Evolutionary conservation across 2,113 vertebrate genomes (phyloP).

Genomic region (Barbus barbus): DNA sequence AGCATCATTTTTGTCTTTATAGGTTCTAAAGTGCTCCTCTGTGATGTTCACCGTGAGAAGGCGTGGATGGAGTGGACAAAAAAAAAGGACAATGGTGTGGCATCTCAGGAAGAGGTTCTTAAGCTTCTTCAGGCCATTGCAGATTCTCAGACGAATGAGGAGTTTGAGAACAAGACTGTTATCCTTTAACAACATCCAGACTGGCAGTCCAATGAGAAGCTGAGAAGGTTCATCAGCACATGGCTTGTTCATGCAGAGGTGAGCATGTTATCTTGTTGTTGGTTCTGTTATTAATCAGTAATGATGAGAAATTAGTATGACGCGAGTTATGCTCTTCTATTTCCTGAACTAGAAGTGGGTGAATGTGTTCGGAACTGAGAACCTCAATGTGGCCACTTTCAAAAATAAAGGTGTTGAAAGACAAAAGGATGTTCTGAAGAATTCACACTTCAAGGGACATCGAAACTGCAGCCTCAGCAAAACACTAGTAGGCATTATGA

Average conservation of each 20-base stretch:
- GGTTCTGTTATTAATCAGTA: not conserved
- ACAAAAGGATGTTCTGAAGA: not conserved
- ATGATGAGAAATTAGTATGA: not conserved
- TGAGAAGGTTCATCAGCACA: not conserved
- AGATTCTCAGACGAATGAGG: not conserved
- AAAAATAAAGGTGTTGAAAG: not conserved
- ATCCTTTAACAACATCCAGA: not conserved
- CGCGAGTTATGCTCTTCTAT: not conserved
- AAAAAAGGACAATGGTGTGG: not conserved
- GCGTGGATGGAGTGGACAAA: not conserved
- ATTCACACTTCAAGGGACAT: not conserved
- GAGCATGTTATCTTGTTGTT: not conserved
- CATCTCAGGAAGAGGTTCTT: not conserved
- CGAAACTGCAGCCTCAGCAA: not conserved
- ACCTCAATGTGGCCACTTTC: not conserved
- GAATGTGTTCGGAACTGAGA: not conserved
- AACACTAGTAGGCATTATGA: not conserved
- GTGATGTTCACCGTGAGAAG: no score
- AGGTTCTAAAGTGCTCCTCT: no score
- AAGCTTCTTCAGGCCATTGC: not conserved
- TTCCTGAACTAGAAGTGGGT: not conserved
- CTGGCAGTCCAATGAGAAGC: not conserved
- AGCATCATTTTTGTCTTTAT: not conserved
- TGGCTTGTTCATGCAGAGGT: not conserved
- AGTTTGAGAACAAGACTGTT: not conserved